A percentile compares a stretch with the other conserved stretches of the same genome.
Conservation (phyloP, 2,797 vertebrate genomes). For the Sebastes reedi region DNA sequence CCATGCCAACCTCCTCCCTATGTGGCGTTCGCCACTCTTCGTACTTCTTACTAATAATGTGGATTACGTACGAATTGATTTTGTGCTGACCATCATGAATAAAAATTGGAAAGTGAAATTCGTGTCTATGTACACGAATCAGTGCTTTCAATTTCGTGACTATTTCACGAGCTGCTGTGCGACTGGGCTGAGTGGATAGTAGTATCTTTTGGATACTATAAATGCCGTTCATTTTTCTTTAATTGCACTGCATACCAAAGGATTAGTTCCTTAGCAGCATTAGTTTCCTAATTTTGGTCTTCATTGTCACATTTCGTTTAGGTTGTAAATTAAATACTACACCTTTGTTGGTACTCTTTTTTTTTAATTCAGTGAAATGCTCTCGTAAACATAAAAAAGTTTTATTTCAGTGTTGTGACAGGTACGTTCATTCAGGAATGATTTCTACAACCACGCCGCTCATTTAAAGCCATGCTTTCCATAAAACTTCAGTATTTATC, state of each 20-base stretch:
- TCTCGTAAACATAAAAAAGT: background rate
- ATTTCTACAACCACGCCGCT: background rate
- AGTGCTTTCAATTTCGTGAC: too few relatives aligned
- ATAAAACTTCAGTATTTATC: constrained; percentile 14
- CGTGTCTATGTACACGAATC: too few relatives aligned
- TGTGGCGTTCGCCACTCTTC: too few relatives aligned
- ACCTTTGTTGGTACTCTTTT: background rate
- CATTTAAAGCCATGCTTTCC: background rate
- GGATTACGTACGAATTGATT: too few relatives aligned
- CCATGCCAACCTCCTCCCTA: too few relatives aligned
- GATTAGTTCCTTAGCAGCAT: background rate
- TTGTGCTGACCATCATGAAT: too few relatives aligned
- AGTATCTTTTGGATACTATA: background rate
- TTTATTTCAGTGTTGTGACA: background rate
- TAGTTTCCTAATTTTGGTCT: background rate
- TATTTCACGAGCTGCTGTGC: too few relatives aligned
- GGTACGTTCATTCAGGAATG: background rate
- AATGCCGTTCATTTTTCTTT: constrained; percentile 1
- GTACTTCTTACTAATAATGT: too few relatives aligned
- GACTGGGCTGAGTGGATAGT: too few relatives aligned
- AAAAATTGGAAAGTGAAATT: too few relatives aligned
- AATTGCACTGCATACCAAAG: constrained; percentile 22
- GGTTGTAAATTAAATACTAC: constrained; percentile 6
- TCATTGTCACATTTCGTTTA: background rate
- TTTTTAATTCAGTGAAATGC: background rate